Conservation (phyloP, 2,888 invertebrate species). For the Sesia apiformis region DNA sequence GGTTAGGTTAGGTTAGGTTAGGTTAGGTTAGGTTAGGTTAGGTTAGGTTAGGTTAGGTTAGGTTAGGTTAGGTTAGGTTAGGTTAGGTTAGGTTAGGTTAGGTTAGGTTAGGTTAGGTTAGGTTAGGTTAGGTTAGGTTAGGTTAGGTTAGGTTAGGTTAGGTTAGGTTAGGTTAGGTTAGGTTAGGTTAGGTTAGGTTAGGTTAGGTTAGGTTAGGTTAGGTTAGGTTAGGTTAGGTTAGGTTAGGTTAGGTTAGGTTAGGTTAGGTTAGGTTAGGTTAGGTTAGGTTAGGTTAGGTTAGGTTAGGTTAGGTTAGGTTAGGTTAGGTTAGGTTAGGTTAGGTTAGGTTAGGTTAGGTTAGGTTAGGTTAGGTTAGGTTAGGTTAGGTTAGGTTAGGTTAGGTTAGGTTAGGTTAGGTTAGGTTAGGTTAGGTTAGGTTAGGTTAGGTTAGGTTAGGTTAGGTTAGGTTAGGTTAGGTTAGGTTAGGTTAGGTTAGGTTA, state of each 20-base stretch:
- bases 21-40: constrained; percentile 4
- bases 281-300: not conserved
- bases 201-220: constrained; percentile 4
- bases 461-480: constrained; percentile 2
- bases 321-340: constrained; percentile 1
- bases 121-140: constrained; percentile 4
- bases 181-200: constrained; percentile 4
- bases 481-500: constrained; percentile 2
- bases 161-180: constrained; percentile 4
- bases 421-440: constrained; percentile 2
- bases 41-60: constrained; percentile 4
- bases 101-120: constrained; percentile 4
- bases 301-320: not conserved
- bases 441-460: constrained; percentile 2
- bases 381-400: constrained; percentile 2
- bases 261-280: constrained; percentile 1
- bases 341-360: constrained; percentile 1
- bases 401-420: constrained; percentile 2
- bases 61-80: constrained; percentile 4
- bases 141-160: constrained; percentile 4
- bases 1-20: constrained; percentile 4
- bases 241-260: constrained; percentile 2
- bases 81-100: constrained; percentile 4
- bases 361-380: not conserved
- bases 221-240: constrained; percentile 4